Evolutionary conservation across 2,888 invertebrate species (phyloP), one percentile per base, ranked within the genome.

Genomic region (Aporophyla nigra): DNA sequence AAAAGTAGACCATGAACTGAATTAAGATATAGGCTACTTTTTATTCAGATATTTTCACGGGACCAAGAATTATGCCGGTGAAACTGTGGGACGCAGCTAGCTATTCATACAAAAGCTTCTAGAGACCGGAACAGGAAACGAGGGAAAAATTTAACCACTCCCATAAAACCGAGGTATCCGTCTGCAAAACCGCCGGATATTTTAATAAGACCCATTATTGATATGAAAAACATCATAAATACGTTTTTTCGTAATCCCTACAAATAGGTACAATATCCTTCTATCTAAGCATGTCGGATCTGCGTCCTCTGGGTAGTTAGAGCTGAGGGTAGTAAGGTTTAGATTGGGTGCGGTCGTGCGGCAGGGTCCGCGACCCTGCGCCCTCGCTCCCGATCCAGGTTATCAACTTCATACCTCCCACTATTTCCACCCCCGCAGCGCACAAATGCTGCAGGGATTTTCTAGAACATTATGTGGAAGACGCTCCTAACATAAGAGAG

Each of bases 381-480:
- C 90, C 95, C 94, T 94, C 95, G 95, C 94, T 95, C 96, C 93
- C 94, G 92, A 95, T 96, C 94, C 96, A 95, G 96, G 96, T 95
- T 96, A 96, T 96, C 96, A 95, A 95, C 96, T 91, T 91, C 93
- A 89, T 83, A 83, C 91, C 91, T 91, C 89, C 92, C 87, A 78
- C 87, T 91, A 88, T 87, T 85, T 87, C 89, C 90, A 91, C 91
- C 90, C 91, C 89, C 87, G 83, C 85, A 87, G 85, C 77, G 86
- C 90, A 87, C 90, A 90, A 94, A 92, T 92, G 93, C 93, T 95
- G 95, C 95, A 95, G 93, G 94, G 95, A 96, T 94, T 95, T 94
- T 95, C 95, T 93, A 94, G 90, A 94, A 94, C 93, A 93, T 95
- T 94, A 95, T 93, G 91, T 94, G 92, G 92, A 94, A 94, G 93